Conservation (phyloP, 2,113 vertebrate genomes). For the Boleophthalmus pectinirostris region DNA sequence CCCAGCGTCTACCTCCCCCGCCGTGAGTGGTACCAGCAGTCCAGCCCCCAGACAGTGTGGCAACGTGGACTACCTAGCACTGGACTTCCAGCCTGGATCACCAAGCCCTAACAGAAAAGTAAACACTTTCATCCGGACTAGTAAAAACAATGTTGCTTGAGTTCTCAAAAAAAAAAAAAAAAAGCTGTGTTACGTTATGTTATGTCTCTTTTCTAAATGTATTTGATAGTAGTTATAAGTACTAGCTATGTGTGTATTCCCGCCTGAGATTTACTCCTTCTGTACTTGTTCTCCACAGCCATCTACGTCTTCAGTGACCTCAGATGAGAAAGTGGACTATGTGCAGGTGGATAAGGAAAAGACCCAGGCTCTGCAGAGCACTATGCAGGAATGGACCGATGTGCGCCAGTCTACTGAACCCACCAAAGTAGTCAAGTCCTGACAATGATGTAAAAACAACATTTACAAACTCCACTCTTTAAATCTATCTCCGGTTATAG, state of each 20-base stretch:
- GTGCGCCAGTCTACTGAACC: slow-evolving; percentile 94
- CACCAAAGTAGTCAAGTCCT: slow-evolving; percentile 85
- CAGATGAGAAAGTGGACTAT: slow-evolving; percentile 98
- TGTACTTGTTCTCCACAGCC: slow-evolving; percentile 76
- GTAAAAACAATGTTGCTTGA: neutral
- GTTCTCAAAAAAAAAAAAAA: no score
- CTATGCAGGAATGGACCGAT: slow-evolving; percentile 99
- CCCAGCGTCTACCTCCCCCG: slow-evolving; percentile 94
- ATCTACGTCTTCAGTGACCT: slow-evolving; percentile 92
- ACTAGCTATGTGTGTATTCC: neutral
- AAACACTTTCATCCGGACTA: slow-evolving; percentile 30
- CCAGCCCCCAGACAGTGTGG: slow-evolving; percentile 94
- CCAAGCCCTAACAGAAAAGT: slow-evolving; percentile 96
- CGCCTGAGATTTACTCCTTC: slow-evolving; percentile 10
- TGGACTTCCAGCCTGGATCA: slow-evolving; percentile 94
- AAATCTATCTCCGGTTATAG: slow-evolving; percentile 33
- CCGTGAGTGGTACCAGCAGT: slow-evolving; percentile 92
- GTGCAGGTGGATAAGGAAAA: slow-evolving; percentile 99
- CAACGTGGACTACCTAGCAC: slow-evolving; percentile 92
- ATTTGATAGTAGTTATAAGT: neutral
- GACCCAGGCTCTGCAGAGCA: slow-evolving; percentile 95
- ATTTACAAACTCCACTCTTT: slow-evolving; percentile 1
- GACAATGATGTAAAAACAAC: slow-evolving; percentile 57
- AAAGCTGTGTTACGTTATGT: no score
- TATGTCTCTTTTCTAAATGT: no score